phyloP scores from a whole-genome alignment of 2,888 invertebrate genomes.

The Diarsia rubi region DNA sequence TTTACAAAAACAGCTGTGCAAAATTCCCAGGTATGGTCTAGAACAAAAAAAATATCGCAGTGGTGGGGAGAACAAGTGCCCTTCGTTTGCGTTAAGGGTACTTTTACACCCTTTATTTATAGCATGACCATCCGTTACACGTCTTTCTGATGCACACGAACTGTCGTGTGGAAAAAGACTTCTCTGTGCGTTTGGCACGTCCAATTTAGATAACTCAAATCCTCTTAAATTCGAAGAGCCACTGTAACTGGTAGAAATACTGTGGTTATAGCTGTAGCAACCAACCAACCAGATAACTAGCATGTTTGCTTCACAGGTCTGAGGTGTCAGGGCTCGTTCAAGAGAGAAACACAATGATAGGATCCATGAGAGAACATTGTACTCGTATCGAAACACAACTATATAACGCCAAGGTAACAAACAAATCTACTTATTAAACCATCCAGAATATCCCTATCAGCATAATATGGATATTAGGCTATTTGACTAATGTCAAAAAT shows the following conservation, averaged over 20 bases:
- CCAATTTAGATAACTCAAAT: not conserved
- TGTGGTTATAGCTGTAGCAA: not conserved
- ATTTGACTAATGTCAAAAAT: too few species aligned
- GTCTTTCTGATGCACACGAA: too few species aligned
- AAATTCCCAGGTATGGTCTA: too few species aligned
- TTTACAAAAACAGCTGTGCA: too few species aligned
- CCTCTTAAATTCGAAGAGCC: not conserved
- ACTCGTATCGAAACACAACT: conserved; percentile 82
- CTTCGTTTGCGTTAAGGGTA: too few species aligned
- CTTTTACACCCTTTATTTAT: too few species aligned
- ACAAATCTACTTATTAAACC: not conserved
- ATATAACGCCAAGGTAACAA: conserved; percentile 78
- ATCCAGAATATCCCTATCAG: not conserved
- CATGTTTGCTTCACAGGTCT: conserved; percentile 66
- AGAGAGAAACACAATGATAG: conserved; percentile 84
- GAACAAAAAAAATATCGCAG: too few species aligned
- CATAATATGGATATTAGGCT: too few species aligned
- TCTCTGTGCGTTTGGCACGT: not conserved
- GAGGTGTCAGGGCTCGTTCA: conserved; percentile 85
- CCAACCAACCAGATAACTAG: not conserved
- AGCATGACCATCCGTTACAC: too few species aligned
- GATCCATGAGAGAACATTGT: conserved; percentile 86
- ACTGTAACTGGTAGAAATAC: not conserved
- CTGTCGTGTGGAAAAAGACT: too few species aligned
- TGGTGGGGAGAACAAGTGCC: too few species aligned